Base-by-base conservation (phyloP, 2,113 vertebrate species). In the Phocoena sinus region DNA sequence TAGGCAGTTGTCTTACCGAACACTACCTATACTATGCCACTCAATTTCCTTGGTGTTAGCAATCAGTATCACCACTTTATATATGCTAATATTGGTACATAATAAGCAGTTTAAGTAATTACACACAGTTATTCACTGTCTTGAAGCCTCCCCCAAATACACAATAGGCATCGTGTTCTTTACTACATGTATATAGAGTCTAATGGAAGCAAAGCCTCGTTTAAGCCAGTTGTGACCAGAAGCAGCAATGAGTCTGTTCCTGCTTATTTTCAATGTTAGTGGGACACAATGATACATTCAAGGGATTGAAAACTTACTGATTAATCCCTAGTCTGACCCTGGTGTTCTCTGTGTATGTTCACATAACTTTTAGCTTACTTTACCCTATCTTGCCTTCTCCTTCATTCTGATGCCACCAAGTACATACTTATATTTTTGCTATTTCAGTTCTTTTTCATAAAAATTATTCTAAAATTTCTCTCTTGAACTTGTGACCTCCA, bases 161-260 rank as follows among this genome's bases (percentile, higher is more conserved):
- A 36, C 3, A 41, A 0, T 1, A 28, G 9, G 20, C 31, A 9
- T n/a, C 28, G 10, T 71, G 23, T 85, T 76, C 26, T 2, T 70
- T 62, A 5, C 23, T 62, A 13, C 15, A 0, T 31, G 1, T 38
- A 1, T 63, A 0, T 13, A 68, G 47, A n/a, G 28, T 73, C 44
- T 5, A 41, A 17, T 6, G 5, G 28, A 13, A 0, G 0, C 21
- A 26, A 62, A 1, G 13, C 23, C 21, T 77, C 9, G 0, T 65
- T 12, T 36, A 76, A 94, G 3, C 8, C 41, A 21, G 28, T 11
- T 20, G 21, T 8, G 70, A 41, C 17, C 10, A 26, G 33, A 65
- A 38, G 50, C 0, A 70, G 33, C 21, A 70, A 26, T 3, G 11
- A 74, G 2, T 20, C 8, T 74, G 5, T 31, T 76, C 1, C 12